A percentile compares a stretch with the other conserved stretches of the same genome.
Evolutionary conservation across 1,140 invertebrate genomes (phyloP).

Genomic region (Coptotermes formosanus): DNA sequence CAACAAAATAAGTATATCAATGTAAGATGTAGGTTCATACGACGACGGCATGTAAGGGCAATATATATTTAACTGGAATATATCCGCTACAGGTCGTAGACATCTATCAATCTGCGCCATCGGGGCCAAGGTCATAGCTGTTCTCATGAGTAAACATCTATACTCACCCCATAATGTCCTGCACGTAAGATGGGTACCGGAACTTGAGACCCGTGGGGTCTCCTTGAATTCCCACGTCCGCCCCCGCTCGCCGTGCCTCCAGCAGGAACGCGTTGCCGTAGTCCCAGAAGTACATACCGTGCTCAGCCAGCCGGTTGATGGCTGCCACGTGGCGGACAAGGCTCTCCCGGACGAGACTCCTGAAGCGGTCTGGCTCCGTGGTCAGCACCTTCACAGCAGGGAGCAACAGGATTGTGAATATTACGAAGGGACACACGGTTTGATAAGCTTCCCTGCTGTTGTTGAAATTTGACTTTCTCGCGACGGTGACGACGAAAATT

Average conservation of each 20-base stretch:
- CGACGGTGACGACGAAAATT: too few species aligned
- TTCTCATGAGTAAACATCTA: neutral
- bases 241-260: conserved; percentile 63
- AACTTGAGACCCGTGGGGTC: conserved; percentile 52
- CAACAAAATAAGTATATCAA: too few species aligned
- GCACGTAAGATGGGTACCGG: conserved; percentile 57
- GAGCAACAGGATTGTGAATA: neutral
- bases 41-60: too few species aligned
- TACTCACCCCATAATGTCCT: neutral
- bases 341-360: conserved; percentile 58
- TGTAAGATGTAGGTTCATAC: too few species aligned
- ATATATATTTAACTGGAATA: too few species aligned
- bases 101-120: neutral
- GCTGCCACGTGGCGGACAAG: conserved; percentile 60
- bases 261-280: conserved; percentile 71
- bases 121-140: neutral
- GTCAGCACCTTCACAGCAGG: conserved; percentile 49
- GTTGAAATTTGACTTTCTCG: too few species aligned
- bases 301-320: conserved; percentile 57
- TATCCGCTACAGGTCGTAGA: neutral
- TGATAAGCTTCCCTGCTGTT: too few species aligned
- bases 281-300: conserved; percentile 68
- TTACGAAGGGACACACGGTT: too few species aligned
- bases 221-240: conserved; percentile 46
- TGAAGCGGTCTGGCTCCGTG: conserved; percentile 55